A percentile compares a stretch with the other conserved stretches of the same genome.
These are phyloP conservation scores for Nemapogon koenigi DNA, from an alignment of 2,888 invertebrate genomes.

Conservation along the genomic window DNA sequence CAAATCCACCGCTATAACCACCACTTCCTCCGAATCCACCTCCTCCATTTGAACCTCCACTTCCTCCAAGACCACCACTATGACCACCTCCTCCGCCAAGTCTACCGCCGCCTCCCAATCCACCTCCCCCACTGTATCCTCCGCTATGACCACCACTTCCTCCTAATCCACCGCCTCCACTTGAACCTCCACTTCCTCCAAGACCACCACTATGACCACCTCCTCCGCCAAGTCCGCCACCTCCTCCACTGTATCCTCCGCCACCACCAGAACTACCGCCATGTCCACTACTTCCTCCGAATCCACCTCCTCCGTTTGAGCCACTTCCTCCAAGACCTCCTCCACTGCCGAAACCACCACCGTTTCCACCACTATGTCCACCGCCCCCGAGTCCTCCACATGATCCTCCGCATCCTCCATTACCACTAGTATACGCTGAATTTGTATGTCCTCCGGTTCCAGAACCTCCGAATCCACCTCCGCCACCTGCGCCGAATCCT, in stretches of 20 bases:
- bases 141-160: slow-evolving; percentile 16
- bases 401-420: slow-evolving; percentile 18
- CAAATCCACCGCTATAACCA: slow-evolving; percentile 23
- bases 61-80: slow-evolving; percentile 2
- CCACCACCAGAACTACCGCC: slow-evolving; percentile 14
- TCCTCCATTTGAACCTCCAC: slow-evolving; percentile 14
- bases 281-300: slow-evolving; percentile 19
- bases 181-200: slow-evolving; percentile 4
- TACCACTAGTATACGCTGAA: no score
- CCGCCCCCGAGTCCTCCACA: no score
- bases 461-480: slow-evolving; percentile 22
- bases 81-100: slow-evolving; percentile 7
- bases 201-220: slow-evolving; percentile 16
- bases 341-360: slow-evolving; percentile 12
- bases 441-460: slow-evolving; percentile 16
- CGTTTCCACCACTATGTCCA: slow-evolving; percentile 18
- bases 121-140: slow-evolving; percentile 5
- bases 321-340: slow-evolving; percentile 16
- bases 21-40: slow-evolving; percentile 17
- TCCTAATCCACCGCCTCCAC: slow-evolving; percentile 16
- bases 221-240: slow-evolving; percentile 14
- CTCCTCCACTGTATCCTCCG: slow-evolving; percentile 16
- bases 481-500: slow-evolving; percentile 21
- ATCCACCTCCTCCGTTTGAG: slow-evolving; percentile 19
- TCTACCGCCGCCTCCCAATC: slow-evolving; percentile 4